Conservation (phyloP, 2,113 vertebrate species). For the Turnix velox region DNA sequence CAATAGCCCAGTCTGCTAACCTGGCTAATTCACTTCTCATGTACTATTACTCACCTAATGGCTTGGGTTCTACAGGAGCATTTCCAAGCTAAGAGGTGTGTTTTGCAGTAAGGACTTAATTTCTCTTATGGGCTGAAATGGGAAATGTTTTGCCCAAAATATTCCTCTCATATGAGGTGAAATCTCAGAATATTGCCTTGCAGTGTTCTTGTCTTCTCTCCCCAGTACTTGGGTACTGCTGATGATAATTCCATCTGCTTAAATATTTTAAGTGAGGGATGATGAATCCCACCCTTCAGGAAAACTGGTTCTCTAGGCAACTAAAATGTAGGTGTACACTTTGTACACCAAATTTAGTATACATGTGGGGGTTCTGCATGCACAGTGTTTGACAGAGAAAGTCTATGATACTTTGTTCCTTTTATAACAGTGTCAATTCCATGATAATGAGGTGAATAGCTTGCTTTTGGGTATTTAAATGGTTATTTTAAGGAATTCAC, state of each 20-base stretch:
- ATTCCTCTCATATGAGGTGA: accelerated
- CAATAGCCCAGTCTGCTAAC: neutral
- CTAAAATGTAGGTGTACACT: neutral
- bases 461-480: neutral
- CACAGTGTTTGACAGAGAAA: neutral
- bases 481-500: neutral
- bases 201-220: neutral
- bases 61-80: neutral
- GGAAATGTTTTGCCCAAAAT: neutral
- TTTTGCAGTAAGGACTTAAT: neutral
- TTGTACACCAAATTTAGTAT: neutral
- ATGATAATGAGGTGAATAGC: neutral
- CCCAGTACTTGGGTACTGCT: accelerated
- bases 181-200: neutral
- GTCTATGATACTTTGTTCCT: neutral
- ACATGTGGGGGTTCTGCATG: accelerated
- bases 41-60: neutral
- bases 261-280: neutral
- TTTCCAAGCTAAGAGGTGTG: neutral
- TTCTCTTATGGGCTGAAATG: neutral
- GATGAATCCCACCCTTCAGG: neutral
- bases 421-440: neutral
- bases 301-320: neutral
- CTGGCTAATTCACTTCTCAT: neutral
- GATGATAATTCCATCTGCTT: neutral